Base-by-base conservation (phyloP, 1,140 invertebrate species). In the Pseudachorutes palmiensis region DNA sequence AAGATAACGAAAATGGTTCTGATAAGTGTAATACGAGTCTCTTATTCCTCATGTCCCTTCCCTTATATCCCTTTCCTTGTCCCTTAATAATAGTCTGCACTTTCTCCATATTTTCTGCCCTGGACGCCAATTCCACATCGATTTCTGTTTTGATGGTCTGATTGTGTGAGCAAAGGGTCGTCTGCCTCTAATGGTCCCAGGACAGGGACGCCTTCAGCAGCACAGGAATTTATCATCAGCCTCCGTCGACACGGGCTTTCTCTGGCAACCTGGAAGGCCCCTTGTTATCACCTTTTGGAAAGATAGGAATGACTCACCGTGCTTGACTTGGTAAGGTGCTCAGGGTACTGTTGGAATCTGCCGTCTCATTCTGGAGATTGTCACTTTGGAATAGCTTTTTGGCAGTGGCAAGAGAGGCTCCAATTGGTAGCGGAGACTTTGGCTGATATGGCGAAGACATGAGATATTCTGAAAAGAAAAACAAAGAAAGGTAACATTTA, bases 381-480 rank as follows among this genome's bases (percentile, higher is more conserved):
- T 74, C 72, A 70, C 68, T 68, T 59, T 74, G 72, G 57, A 74
- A 74, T 41, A 74, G 66, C 51, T 74, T 74, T 64, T 74, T 74
- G 68, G 72, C 72, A n/a, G 72, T 74, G n/a, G 72, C 70, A 24
- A 74, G 60, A 12, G 70, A 66, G 26, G 62, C 62, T 30, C 70
- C 72, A 49, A 74, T 68, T 29, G 70, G 68, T 36, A 71, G 36
- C 26, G 72, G 70, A 51, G 72, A 69, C 60, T 73, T 73, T 62
- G 72, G 70, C 69, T 73, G 72, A 71, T 73, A 73, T 70, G 72
- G 72, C 62, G 72, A 71, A 59, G 72, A 73, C 70, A 74, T 65
- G 55, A 71, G 68, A 67, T 74, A 74, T 36, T 74, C 72, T 74
- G 72, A 3, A 73, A 70, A 36, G 31, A 67, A 16, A 60, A n/a